phyloP scores from a whole-genome alignment of 1,140 invertebrate species.

The Hyles vespertilio region DNA sequence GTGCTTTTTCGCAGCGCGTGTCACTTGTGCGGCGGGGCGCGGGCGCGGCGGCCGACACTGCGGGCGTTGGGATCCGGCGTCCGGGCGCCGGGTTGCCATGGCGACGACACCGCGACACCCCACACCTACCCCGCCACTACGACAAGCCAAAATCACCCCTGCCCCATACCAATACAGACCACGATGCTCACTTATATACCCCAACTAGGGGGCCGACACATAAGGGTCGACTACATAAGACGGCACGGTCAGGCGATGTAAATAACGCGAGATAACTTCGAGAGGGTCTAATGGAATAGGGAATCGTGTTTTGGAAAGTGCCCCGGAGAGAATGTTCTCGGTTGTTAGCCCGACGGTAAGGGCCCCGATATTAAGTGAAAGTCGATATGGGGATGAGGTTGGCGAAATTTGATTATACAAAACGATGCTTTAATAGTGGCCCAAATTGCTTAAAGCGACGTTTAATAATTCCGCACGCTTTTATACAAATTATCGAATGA shows the following conservation, averaged over 20 bases:
- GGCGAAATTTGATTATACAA: conserved; percentile 62
- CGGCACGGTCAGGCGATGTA: conserved; percentile 72
- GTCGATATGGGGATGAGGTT: conserved; percentile 66
- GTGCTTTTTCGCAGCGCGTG: conserved; percentile 72
- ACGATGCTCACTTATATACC: conserved; percentile 60
- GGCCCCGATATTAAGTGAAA: conserved; percentile 61
- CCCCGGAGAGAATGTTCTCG: conserved; percentile 68
- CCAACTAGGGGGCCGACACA: conserved; percentile 30
- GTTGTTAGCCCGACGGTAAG: conserved; percentile 49
- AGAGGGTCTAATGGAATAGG: conserved; percentile 73
- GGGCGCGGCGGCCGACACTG: conserved; percentile 79
- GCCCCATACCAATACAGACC: conserved; percentile 42
- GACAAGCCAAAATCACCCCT: conserved; percentile 40
- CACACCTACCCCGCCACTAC: conserved; percentile 44
- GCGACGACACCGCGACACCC: conserved; percentile 76
- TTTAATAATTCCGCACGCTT: too few species aligned
- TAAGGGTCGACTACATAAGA: conserved; percentile 66
- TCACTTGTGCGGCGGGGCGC: conserved; percentile 75
- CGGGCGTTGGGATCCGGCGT: conserved; percentile 76
- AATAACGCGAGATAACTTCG: conserved; percentile 73
- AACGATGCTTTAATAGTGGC: conserved; percentile 46
- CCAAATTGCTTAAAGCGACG: not conserved
- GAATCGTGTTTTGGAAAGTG: conserved; percentile 72
- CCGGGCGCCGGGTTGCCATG: conserved; percentile 76
- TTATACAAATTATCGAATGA: too few species aligned